Evolutionary conservation across 2,888 invertebrate species (phyloP).

Genomic region (Dromius quadrimaculatus): DNA sequence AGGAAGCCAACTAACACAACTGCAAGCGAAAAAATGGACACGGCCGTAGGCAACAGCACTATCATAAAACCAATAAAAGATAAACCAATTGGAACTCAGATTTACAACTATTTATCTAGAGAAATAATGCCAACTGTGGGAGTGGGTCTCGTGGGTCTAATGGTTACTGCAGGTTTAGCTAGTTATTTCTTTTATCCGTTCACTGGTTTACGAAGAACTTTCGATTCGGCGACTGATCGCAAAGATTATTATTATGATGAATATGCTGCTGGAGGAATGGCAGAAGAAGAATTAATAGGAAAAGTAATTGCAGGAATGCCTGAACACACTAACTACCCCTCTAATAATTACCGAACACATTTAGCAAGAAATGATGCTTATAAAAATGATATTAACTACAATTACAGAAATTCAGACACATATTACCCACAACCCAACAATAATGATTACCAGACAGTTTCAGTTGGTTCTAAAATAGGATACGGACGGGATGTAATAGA

Average conservation of each 20-base stretch:
- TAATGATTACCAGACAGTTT: slow-evolving; percentile 60
- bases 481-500: slow-evolving; percentile 67
- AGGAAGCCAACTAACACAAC: slow-evolving; percentile 69
- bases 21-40: slow-evolving; percentile 60
- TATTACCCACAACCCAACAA: slow-evolving; percentile 12
- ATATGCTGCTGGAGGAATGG: slow-evolving; percentile 77
- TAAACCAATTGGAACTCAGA: slow-evolving; percentile 78
- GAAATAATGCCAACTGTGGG: slow-evolving; percentile 87
- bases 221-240: slow-evolving; percentile 72
- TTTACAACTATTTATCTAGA: slow-evolving; percentile 82
- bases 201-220: slow-evolving; percentile 74
- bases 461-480: slow-evolving; percentile 63
- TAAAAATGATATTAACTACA: slow-evolving; percentile 43
- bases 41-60: slow-evolving; percentile 58
- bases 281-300: slow-evolving; percentile 82
- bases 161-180: slow-evolving; percentile 80
- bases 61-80: slow-evolving; percentile 58
- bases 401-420: slow-evolving; percentile 49
- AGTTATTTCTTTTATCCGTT: slow-evolving; percentile 84
- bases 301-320: slow-evolving; percentile 77
- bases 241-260: slow-evolving; percentile 77
- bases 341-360: slow-evolving; percentile 30
- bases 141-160: slow-evolving; percentile 80
- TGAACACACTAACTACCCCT: slow-evolving; percentile 55
- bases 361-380: slow-evolving; percentile 40